Evolutionary conservation across 64 coral and sea anemone genomes (phyloP).

Genomic region (Pocillopora verrucosa): DNA sequence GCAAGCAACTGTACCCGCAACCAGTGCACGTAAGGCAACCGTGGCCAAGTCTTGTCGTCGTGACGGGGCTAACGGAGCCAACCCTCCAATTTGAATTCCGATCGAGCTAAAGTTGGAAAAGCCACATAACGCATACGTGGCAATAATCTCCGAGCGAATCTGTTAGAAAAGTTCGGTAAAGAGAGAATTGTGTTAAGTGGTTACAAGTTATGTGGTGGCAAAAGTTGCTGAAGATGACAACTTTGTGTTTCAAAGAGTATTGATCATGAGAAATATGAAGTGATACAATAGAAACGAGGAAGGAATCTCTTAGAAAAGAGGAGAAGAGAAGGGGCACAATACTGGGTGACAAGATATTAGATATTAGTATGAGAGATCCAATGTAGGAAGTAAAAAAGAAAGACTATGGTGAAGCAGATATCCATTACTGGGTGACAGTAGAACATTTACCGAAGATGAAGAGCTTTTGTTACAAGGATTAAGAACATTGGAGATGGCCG

Average conservation of each 20-base stretch:
- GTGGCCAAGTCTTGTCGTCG: slow-evolving; percentile 53
- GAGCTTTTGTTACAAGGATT: no score
- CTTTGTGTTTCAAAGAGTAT: no score
- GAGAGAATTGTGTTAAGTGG: background rate
- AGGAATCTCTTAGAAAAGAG: no score
- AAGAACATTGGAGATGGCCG: no score
- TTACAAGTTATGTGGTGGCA: no score
- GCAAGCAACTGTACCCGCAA: slow-evolving; percentile 69
- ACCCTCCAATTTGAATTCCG: slow-evolving; percentile 63
- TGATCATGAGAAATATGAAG: no score
- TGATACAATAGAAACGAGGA: no score
- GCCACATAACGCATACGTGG: slow-evolving; percentile 65
- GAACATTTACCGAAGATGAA: no score
- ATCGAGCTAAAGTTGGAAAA: slow-evolving; percentile 71
- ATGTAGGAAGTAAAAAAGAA: background rate
- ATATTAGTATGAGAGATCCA: no score
- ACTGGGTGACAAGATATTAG: no score
- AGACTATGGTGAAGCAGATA: background rate
- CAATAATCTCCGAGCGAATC: slow-evolving; percentile 58
- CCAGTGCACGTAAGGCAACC: slow-evolving; percentile 60
- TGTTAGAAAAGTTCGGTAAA: slow-evolving; percentile 17
- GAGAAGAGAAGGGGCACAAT: no score
- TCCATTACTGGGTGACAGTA: background rate
- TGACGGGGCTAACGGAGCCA: slow-evolving; percentile 57
- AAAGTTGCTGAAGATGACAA: no score